Evolutionary conservation across 1,140 invertebrate species (phyloP), one percentile per base, ranked within the genome.

Genomic region (Geopemphigus sp.): DNA sequence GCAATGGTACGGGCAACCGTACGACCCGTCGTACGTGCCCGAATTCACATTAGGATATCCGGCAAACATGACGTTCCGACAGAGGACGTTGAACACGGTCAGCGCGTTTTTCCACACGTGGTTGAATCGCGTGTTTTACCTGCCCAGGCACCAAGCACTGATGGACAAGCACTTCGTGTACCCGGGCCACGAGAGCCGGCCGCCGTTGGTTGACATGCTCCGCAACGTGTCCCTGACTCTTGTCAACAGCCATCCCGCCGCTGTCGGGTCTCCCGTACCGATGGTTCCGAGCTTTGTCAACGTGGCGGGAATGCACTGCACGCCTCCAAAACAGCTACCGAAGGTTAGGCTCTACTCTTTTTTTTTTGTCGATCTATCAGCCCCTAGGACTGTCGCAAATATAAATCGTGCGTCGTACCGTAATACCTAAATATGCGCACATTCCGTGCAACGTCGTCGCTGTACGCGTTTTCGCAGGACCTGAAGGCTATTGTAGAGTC

Each of bases 251-350:
- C 84, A 86, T 80, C 80, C 78, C 81, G 56, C 74, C 54, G 10
- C 53, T 5, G 64, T 83, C 15, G 72, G 82, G 22, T 81, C 81
- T 57, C 82, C 88, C 0, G 85, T 85, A 56, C 86, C 88, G 0
- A 83, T 84, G 11, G 84, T 86, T 6, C 87, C 89, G 0, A 87
- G 85, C 45, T 82, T 88, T 2, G 83, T 90, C 5, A 88, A 90
- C 84, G 86, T 90, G 32, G 89, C 88, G 8, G 90, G 89, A 17
- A 83, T 90, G 6, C 89, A 89, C 80, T 88, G 57, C 4, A 82
- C 83, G 5, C 84, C 82, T 0, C 54, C 83, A 6, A 82, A 84
- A 54, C 80, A 81, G 29, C 59, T 85, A 14, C 83, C 84, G 63
- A 32, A 63, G 54, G 72, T 76, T 32, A 24, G 17, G 17, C 19